Evolutionary conservation across 1,140 invertebrate genomes (phyloP), one percentile per base, ranked within the genome.

Genomic region (Lepidurus arcticus): DNA sequence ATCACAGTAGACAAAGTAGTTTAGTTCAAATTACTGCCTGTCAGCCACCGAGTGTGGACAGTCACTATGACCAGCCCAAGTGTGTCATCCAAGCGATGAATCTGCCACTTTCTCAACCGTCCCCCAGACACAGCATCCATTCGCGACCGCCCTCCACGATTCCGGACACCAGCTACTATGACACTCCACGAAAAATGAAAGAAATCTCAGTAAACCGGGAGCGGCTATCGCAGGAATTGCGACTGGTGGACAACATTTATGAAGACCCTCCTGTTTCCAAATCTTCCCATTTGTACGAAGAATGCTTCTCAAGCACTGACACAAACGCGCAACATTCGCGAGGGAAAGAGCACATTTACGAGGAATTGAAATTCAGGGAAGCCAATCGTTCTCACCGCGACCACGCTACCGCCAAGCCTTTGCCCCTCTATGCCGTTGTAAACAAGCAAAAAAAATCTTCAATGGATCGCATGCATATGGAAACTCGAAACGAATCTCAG

Each of bases 211-310:
- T 65, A 1, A 65, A 65, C 53, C 21, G 53, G 53, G 53, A 65
- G 53, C 16, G 21, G 21, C 16, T 65, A n/a, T 65, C 13, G 6
- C 9, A 65, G 21, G 53, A 65, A 21, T 65, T 65, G 21, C 8
- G 53, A 21, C 53, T 13, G 16, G 53, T 21, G 53, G 53, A 65
- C 21, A 65, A 65, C 53, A 65, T 65, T 16, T 65, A 65, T 65
- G 53, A 65, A 65, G 13, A 65, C 53, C 43, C 73, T 43, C 75
- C 26, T 42, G 73, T 34, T 44, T 74, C 24, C 73, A 74, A 21
- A 74, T 21, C 43, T n/a, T 73, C 13, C 24, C 78, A 76, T 45
- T 42, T 76, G 26, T 76, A 76, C n/a, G 75, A 76, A 76, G 75
- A 76, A 47, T 44, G 43, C 9, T 44, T 43, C 34, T 34, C 44